A percentile compares a stretch with the other conserved stretches of the same genome.
phyloP scores from a whole-genome alignment of 1,140 invertebrate genomes.

The Drosophila arizonae region DNA sequence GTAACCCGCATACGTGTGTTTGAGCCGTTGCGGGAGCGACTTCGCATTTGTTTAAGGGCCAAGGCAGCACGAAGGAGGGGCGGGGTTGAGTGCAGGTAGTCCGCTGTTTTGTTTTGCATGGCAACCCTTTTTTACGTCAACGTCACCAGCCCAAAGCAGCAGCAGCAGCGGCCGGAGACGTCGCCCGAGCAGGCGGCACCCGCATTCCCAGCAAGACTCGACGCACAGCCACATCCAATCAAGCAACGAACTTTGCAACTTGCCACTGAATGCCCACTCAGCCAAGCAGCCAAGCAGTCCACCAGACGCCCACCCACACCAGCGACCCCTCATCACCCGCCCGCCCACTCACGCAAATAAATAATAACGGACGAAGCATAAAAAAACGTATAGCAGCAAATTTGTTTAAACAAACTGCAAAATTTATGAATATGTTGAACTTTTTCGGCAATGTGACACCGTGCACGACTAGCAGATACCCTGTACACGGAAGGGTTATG shows the following conservation, averaged over 20 bases:
- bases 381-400: conserved; percentile 18
- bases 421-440: conserved; percentile 75
- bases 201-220: conserved; percentile 31
- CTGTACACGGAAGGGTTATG: background rate
- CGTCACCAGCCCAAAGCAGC: conserved; percentile 2
- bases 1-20: conserved; percentile 33
- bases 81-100: background rate
- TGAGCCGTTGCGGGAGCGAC: background rate
- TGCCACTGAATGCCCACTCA: conserved; percentile 13
- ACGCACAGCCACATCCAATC: conserved; percentile 58
- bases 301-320: background rate
- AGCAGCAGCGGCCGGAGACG: conserved; percentile 6
- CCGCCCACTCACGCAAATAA: conserved; percentile 66
- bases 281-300: background rate
- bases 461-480: conserved; percentile 6
- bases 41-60: background rate
- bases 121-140: conserved; percentile 58
- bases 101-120: conserved; percentile 47
- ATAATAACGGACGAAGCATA: conserved; percentile 60
- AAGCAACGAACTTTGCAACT: conserved; percentile 53
- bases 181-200: conserved; percentile 22
- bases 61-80: background rate
- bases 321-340: background rate
- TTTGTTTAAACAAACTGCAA: conserved; percentile 74
- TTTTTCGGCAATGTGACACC: conserved; percentile 28